Base-by-base conservation (phyloP, 2,113 vertebrate species). In the Heteronetta atricapilla region DNA sequence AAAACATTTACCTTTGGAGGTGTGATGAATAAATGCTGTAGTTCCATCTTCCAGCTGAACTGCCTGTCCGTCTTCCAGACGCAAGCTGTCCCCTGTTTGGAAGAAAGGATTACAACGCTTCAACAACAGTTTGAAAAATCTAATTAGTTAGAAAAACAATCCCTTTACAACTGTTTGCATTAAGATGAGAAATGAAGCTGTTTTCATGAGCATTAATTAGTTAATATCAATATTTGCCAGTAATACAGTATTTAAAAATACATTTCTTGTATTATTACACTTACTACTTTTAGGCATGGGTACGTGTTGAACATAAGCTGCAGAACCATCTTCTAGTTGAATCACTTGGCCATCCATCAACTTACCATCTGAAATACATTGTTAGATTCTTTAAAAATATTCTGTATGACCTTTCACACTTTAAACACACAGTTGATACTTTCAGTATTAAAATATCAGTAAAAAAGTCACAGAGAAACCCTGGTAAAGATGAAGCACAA, bases 341-440 rank as follows among this genome's bases (percentile, higher is more conserved):
- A 99, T 99, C 88, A 99, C 99, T 97, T 99, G 99, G 16, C 99
- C 99, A 75, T 99, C 99, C 98, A 99, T 99, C 94, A 99, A 98
- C 96, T 99, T 99, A 53, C 98, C 98, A 89, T 99, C 99, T 98
- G 98, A 97, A 97, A 99, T 86, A 97, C 0, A 94, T 6, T 46
- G 85, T 67, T 26, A 80, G 38, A 56, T 67, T 73, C 50, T 66
- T 70, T 68, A 82, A 94, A 87, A 70, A 31, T 28, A 59, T 48
- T 62, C 33, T 62, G 13, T 59, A 21, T 22, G 53, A 74, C 38
- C 68, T 12, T 55, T 67, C 23, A 55, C 34, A 79, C 22, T 82
- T 91, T 50, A 88, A 96, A 84, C 26, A 83, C 31, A 83, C 9
- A 86, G 90, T 5, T 66, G 23, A 68, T 52, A 69, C 8, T n/a